phyloP scores from a whole-genome alignment of 2,113 vertebrate genomes.

The Corythornis madagascariensis region DNA sequence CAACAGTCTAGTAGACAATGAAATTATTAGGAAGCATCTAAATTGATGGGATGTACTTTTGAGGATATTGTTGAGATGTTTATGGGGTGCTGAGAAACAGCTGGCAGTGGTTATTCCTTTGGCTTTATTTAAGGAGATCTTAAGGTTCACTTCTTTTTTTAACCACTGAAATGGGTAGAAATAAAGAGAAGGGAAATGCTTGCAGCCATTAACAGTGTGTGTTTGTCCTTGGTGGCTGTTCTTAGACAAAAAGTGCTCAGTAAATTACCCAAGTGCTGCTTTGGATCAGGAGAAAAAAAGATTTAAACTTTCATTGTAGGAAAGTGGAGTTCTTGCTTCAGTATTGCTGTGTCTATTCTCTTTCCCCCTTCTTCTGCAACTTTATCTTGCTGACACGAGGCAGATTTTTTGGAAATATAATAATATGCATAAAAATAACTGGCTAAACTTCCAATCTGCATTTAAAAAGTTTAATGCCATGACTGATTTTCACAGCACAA shows the following conservation, averaged over 20 bases:
- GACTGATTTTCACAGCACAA: background rate
- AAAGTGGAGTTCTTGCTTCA: background rate
- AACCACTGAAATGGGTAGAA: background rate
- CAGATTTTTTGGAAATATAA: background rate
- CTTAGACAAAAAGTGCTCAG: background rate
- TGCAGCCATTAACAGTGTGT: background rate
- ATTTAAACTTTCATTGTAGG: background rate
- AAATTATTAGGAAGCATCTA: too few species aligned
- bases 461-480: background rate
- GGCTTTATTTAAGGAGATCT: background rate
- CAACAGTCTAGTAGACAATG: background rate
- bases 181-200: background rate
- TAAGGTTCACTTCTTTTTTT: background rate
- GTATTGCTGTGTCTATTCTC: background rate
- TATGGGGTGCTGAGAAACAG: background rate
- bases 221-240: background rate
- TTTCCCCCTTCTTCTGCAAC: background rate
- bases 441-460: accelerated
- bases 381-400: background rate
- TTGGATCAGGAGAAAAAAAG: background rate
- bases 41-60: background rate
- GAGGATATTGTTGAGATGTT: background rate
- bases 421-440: background rate
- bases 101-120: background rate
- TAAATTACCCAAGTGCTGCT: background rate